These are phyloP conservation scores for Homalodisca vitripennis DNA, from an alignment of 1,140 invertebrate species.

Conservation along the genomic window DNA sequence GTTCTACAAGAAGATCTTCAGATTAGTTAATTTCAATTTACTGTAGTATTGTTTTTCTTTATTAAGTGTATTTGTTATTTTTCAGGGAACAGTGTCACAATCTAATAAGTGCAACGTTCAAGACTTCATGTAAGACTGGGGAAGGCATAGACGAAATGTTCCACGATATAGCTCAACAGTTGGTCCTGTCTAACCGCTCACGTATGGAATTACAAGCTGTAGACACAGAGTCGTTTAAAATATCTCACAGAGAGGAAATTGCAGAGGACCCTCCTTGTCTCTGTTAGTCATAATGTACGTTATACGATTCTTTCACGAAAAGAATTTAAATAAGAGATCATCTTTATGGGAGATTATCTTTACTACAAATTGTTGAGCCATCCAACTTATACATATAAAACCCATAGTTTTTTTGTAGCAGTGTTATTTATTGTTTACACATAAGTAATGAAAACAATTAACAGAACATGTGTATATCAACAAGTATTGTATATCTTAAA, in stretches of 20 bases:
- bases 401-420: no score
- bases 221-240: conserved; percentile 75
- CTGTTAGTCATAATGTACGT: no score
- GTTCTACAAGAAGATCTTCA: no score
- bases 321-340: no score
- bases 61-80: conserved; percentile 41
- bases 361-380: no score
- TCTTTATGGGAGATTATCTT: no score
- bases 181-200: conserved; percentile 76
- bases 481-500: no score
- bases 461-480: no score
- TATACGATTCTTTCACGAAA: no score
- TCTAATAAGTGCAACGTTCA: conserved; percentile 83
- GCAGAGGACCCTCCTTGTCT: conserved; percentile 60
- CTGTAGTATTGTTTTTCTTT: not conserved
- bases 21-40: conserved; percentile 5
- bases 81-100: conserved; percentile 88
- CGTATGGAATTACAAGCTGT: conserved; percentile 76
- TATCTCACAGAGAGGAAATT: conserved; percentile 59
- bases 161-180: conserved; percentile 75
- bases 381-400: no score
- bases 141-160: conserved; percentile 90
- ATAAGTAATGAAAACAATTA: no score
- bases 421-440: no score
- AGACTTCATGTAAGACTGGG: conserved; percentile 88